phyloP scores from a whole-genome alignment of 2,113 vertebrate species.

The Psophia crepitans region DNA sequence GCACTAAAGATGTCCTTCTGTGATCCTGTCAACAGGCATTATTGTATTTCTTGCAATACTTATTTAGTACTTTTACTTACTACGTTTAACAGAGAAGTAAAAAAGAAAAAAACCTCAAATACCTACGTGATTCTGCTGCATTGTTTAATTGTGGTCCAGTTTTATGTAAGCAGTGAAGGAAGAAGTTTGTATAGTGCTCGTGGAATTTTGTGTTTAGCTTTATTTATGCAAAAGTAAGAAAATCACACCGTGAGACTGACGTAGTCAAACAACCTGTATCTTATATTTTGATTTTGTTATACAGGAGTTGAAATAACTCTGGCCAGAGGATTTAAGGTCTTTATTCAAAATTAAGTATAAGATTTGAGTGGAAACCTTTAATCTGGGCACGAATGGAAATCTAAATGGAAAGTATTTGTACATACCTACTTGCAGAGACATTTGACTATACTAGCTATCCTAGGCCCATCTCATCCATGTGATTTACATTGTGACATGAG shows the following conservation, averaged over 20 bases:
- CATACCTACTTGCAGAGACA: neutral
- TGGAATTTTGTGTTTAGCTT: neutral
- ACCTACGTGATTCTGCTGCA: neutral
- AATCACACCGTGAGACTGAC: neutral
- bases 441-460: neutral
- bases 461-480: neutral
- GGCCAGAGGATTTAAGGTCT: neutral
- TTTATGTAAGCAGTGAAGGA: neutral
- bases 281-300: neutral
- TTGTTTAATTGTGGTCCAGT: neutral
- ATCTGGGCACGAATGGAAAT: neutral
- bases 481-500: conserved; percentile 26
- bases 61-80: neutral
- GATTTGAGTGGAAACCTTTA: neutral
- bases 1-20: neutral
- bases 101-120: neutral
- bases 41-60: neutral
- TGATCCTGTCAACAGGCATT: neutral
- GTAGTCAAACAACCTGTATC: neutral
- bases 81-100: neutral
- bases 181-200: neutral
- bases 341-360: neutral
- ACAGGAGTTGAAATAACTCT: neutral
- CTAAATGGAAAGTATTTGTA: neutral
- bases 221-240: conserved; percentile 24